Evolutionary conservation across 2,113 vertebrate species (phyloP), one percentile per base, ranked within the genome.

Genomic region (Cinclus cinclus): DNA sequence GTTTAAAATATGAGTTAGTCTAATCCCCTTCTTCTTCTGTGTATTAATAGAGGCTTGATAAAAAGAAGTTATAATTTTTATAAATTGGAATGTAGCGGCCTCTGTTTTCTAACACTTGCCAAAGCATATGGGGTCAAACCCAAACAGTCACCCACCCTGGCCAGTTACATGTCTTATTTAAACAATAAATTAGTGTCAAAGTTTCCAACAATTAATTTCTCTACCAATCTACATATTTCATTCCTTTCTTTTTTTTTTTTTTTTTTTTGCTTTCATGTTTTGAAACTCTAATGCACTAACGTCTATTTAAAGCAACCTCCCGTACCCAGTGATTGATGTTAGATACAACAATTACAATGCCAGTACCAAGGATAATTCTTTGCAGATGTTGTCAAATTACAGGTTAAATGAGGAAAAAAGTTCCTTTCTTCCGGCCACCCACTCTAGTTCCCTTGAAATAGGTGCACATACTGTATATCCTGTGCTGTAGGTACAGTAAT

Each of bases 351-450:
- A 99, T 99, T 99, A 98, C 95, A 97, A 98, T 98, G 98, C 97
- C 97, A 97, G 97, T 96, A 96, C 98, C 96, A 85, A 96, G 97
- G 98, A 98, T 99, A 99, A 99, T 99, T 99, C 98, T 95, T 97
- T 98, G 97, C 99, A 99, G 98, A 99, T 99, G 99, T 98, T 98
- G 98, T 98, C 97, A 98, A 98, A 98, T 98, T 98, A 97, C 97
- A 98, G 98, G 98, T 98, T 98, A 98, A 98, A 98, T 95, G 94
- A 97, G 96, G 95, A 95, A 97, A 97, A 97, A 96, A 96, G 88
- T 97, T 92, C 90, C 93, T 98, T 96, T 98, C 97, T 98, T 98
- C 96, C 55, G 98, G 98, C 98, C 99, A 99, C 99, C 99, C 99
- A 99, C 98, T 98, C 97, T 97, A 97, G 91, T 96, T 97, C 95